phyloP scores from a whole-genome alignment of 2,113 vertebrate genomes.

The Myodes glareolus region DNA sequence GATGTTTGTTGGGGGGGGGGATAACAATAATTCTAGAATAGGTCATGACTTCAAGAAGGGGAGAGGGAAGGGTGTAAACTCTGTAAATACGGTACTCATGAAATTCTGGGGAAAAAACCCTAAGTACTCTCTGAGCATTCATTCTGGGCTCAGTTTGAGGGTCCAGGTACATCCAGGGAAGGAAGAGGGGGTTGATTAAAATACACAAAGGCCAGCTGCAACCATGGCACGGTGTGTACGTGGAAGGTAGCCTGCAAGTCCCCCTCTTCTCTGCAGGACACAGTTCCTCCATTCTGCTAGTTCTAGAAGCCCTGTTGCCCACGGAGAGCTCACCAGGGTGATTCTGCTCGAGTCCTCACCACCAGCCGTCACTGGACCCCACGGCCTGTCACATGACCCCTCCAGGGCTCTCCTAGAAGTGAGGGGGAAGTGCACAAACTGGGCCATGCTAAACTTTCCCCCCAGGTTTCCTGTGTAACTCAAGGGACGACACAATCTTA shows the following conservation, averaged over 20 bases:
- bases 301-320: not conserved
- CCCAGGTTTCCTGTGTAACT: not conserved
- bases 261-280: not conserved
- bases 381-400: not conserved
- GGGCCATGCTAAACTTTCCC: not conserved
- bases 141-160: not conserved
- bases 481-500: not conserved
- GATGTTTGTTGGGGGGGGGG: not conserved
- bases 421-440: not conserved
- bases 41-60: not conserved
- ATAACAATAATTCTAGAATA: not conserved
- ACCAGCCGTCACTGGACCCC: not conserved
- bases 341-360: not conserved
- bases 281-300: not conserved
- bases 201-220: not conserved
- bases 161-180: not conserved
- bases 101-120: not conserved
- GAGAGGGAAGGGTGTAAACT: not conserved
- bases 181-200: not conserved
- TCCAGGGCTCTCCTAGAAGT: not conserved
- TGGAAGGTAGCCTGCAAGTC: accelerated
- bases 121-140: not conserved
- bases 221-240: accelerated
- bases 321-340: not conserved
- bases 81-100: not conserved